Evolutionary conservation across 2,888 invertebrate genomes (phyloP), one percentile per base, ranked within the genome.

Genomic region (Tigriopus californicus): DNA sequence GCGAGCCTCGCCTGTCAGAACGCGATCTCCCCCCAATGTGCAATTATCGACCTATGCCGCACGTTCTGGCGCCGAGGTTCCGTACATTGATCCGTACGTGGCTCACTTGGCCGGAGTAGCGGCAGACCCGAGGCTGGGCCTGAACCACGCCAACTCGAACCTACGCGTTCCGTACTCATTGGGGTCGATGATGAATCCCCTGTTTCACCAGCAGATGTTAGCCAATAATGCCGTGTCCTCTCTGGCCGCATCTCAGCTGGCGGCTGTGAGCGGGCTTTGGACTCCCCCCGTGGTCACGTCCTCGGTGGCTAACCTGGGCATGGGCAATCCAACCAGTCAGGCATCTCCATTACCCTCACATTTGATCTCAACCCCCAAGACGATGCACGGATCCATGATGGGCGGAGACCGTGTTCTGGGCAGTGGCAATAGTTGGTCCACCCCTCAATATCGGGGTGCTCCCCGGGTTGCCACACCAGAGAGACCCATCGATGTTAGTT

Each of bases 21-120:
- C 42, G 13, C 24, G n/a, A 8, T 25, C 56, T 20, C 56, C 56
- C n/a, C 25, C 44, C 10, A 22, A 20, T 15, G 22, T 56, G 8
- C 44, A 44, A 13, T 22, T 56, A n/a, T 44, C 56, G 25, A 44
- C 56, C 12, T 56, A 56, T 24, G 18, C 42, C 12, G 18, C 56
- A 10, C 44, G 56, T 13, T 20, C 15, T 5, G 33, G 22, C 1
- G 8, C 49, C 22, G 42, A 20, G 6, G n/a, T 18, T 41, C 15
- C 15, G 8, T 46, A 24, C 6, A 44, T 56, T 8, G 46, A 56
- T 20, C 56, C 56, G 1, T 33, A 44, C 13, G 22, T 56, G 15
- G 56, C 56, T 11, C 56, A 56, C 25, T 46, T 56, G 15, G 56
- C 56, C 11, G 56, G 56, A 18, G 18, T 56, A 33, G 56, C 56